Conservation (phyloP, 2,113 vertebrate species). For the Phyllostomus discolor region DNA sequence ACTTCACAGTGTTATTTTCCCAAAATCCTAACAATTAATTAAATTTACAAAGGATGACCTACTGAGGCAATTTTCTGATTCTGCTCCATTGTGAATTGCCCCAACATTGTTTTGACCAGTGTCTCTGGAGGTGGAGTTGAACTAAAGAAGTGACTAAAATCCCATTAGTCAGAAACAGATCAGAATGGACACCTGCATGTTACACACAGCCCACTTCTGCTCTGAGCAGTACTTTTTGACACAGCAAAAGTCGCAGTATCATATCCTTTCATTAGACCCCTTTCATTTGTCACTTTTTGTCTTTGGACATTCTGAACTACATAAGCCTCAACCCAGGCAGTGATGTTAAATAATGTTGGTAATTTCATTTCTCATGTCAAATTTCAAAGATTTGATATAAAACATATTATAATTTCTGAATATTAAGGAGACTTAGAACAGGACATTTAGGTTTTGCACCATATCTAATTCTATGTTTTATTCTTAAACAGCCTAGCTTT, state of each 20-base stretch:
- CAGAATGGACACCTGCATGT: background rate
- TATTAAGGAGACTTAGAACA: background rate
- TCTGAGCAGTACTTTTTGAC: background rate
- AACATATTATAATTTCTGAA: background rate
- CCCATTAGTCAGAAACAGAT: background rate
- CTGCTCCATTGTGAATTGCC: background rate
- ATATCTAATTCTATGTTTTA: background rate
- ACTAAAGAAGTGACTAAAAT: background rate
- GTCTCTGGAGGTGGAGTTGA: background rate
- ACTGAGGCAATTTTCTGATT: background rate
- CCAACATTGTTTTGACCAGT: background rate
- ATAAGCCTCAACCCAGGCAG: background rate
- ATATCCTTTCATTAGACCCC: background rate
- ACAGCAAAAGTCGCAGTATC: background rate
- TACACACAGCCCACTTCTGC: background rate
- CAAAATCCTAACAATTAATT: background rate
- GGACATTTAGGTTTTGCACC: background rate
- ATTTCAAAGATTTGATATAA: background rate
- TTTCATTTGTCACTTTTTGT: background rate
- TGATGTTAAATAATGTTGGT: background rate
- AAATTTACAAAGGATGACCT: background rate
- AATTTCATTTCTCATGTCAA: background rate
- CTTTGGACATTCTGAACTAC: background rate
- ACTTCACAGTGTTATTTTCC: background rate
- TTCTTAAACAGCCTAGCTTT: background rate